These are phyloP conservation scores for Aphelenchoides fujianensis DNA, from an alignment of 1,140 invertebrate genomes.

Conservation along the genomic window DNA sequence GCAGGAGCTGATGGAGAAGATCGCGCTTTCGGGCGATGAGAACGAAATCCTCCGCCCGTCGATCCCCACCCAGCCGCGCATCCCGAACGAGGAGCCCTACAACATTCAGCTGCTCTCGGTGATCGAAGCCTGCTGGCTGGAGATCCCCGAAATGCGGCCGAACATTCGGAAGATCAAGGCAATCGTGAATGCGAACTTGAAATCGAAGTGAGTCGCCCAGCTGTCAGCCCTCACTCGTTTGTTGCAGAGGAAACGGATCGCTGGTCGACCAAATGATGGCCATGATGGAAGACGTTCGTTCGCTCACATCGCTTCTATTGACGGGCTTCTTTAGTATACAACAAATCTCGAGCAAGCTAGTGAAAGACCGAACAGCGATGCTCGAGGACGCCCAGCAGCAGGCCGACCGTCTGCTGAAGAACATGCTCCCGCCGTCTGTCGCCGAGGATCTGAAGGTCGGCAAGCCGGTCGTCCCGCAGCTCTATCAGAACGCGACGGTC, in stretches of 20 bases:
- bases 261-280: conserved; percentile 63
- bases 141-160: conserved; percentile 61
- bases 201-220: conserved; percentile 44
- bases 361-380: conserved; percentile 55
- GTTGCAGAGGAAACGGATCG: conserved; percentile 54
- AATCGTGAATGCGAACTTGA: conserved; percentile 59
- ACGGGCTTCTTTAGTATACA: conserved; percentile 35
- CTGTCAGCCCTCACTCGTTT: not conserved
- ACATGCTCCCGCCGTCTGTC: conserved; percentile 61
- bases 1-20: conserved; percentile 58
- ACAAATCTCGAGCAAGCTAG: conserved; percentile 56
- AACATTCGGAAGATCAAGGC: conserved; percentile 59
- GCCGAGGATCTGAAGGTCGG: conserved; percentile 64
- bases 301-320: not conserved
- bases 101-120: conserved; percentile 56
- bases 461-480: conserved; percentile 62
- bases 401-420: conserved; percentile 58
- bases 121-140: conserved; percentile 61
- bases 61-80: conserved; percentile 52
- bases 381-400: conserved; percentile 61
- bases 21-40: conserved; percentile 58
- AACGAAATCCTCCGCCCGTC: conserved; percentile 57
- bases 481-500: conserved; percentile 63
- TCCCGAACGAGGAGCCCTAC: conserved; percentile 44
- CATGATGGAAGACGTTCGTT: conserved; percentile 59